A percentile compares a stretch with the other conserved stretches of the same genome.
Evolutionary conservation across 2,113 vertebrate genomes (phyloP).

Genomic region (Alethe diademata): DNA sequence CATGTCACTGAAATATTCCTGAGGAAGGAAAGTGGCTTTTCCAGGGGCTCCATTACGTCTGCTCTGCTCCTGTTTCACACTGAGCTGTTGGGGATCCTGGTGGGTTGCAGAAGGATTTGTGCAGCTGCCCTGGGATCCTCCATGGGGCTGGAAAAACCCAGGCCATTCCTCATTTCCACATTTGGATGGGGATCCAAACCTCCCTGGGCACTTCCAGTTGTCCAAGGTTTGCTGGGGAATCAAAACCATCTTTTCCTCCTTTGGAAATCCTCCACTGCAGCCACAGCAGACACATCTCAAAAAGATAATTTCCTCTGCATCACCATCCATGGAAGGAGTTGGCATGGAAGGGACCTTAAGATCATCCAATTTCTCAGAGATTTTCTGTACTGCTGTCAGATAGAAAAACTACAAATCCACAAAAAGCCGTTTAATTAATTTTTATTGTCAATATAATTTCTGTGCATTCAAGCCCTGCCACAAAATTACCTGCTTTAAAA

Average conservation of each 20-base stretch:
- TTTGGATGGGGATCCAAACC: not conserved
- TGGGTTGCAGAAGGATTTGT: fast-evolving
- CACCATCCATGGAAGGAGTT: fast-evolving
- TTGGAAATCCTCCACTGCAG: not conserved
- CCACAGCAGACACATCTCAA: fast-evolving
- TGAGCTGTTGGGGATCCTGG: fast-evolving
- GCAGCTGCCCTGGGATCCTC: not conserved
- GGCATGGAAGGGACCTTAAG: not conserved
- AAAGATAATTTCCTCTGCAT: not conserved
- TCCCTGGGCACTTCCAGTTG: not conserved
- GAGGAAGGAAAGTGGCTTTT: not conserved
- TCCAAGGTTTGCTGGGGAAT: not conserved
- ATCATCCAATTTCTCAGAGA: not conserved
- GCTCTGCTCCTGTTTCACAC: fast-evolving
- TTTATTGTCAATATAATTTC: not conserved
- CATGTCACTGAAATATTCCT: not conserved
- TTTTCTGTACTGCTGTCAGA: not conserved
- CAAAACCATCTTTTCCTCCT: not conserved
- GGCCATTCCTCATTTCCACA: not conserved
- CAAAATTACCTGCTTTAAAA: not conserved
- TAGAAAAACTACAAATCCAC: not conserved
- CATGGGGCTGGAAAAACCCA: fast-evolving
- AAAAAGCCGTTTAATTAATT: not conserved
- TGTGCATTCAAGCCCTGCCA: not conserved
- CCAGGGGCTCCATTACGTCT: not conserved